Base-by-base conservation (phyloP, 2,888 invertebrate species). In the Lomographa bimaculata region DNA sequence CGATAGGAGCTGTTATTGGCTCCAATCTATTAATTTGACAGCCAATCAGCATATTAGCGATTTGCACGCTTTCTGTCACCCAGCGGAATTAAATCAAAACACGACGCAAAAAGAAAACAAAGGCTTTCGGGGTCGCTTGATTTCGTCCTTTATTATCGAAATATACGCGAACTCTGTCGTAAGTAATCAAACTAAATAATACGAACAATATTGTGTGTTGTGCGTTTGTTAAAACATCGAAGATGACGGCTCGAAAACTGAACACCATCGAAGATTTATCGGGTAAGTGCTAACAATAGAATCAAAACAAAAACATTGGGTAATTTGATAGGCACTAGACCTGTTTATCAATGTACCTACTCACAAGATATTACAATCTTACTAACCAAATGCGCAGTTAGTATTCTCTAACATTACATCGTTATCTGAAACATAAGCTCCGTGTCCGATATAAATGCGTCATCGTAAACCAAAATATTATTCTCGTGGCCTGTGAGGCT, bases 221-320 rank as follows among this genome's bases (percentile, higher is more conserved):
- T n/a, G 46, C 36, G 29, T 30, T 46, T 48, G 38, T 17, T 28
- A 32, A 32, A 26, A 34, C 11, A 48, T 7, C 11, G 50, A 77
- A 73, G 65, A 89, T 89, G 89, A 76, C 87, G 52, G 66, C 84
- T 42, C 70, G 80, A 58, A 89, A 89, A 60, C 69, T 89, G 62
- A 89, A 87, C 54, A 89, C 86, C 36, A 72, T 86, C 57, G 89
- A 89, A 69, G 89, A 89, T 68, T 56, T 89, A 32, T 87, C 87
- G 64, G 89, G 89, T 89, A 57, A 87, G 87, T 78, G 80, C 78
- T 18, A 24, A 77, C 74, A 79, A 68, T 64, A 57, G 52, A 56
- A 47, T 56, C 56, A 58, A 58, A 61, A 65, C 66, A 70, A 66
- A 42, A 64, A 63, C 63, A 64, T 54, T 34, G 46, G 59, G 68